Evolutionary conservation across 2,888 invertebrate species (phyloP).

Genomic region (Xestia c-nigrum): DNA sequence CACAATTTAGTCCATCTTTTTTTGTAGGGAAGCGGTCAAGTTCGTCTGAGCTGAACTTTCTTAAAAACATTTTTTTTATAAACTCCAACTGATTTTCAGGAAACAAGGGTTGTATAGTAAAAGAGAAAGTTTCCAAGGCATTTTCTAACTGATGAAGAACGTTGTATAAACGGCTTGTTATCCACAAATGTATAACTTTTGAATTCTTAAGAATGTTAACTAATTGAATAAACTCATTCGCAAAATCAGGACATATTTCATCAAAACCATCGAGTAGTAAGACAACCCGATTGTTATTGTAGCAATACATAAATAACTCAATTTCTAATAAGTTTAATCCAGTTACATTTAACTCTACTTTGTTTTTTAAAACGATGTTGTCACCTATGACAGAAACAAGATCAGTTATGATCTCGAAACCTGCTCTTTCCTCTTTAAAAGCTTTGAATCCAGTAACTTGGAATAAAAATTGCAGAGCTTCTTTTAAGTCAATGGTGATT

Average conservation of each 20-base stretch:
- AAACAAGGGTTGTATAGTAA: conserved; percentile 45
- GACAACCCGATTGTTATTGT: conserved; percentile 43
- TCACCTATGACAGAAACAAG: not conserved
- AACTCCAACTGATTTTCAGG: no score
- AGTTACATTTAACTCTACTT: not conserved
- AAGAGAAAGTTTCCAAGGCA: conserved; percentile 55
- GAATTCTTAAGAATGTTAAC: conserved; percentile 42
- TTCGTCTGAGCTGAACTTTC: no score
- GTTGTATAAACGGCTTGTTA: conserved; percentile 57
- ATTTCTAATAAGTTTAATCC: conserved; percentile 41
- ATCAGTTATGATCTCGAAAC: not conserved
- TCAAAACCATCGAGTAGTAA: conserved; percentile 63
- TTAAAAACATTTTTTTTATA: no score
- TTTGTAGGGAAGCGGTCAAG: no score
- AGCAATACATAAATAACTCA: conserved; percentile 46
- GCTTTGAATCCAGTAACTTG: conserved; percentile 11
- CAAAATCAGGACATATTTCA: conserved; percentile 63
- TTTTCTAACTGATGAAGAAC: conserved; percentile 55
- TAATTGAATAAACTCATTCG: conserved; percentile 46
- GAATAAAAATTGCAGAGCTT: conserved; percentile 33
- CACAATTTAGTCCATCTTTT: not conserved
- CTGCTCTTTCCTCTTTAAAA: not conserved
- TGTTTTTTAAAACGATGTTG: conserved; percentile 1
- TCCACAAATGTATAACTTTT: conserved; percentile 52
- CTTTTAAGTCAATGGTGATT: conserved; percentile 5